phyloP scores from a whole-genome alignment of 2,888 invertebrate species.

The Diaperis boleti region DNA sequence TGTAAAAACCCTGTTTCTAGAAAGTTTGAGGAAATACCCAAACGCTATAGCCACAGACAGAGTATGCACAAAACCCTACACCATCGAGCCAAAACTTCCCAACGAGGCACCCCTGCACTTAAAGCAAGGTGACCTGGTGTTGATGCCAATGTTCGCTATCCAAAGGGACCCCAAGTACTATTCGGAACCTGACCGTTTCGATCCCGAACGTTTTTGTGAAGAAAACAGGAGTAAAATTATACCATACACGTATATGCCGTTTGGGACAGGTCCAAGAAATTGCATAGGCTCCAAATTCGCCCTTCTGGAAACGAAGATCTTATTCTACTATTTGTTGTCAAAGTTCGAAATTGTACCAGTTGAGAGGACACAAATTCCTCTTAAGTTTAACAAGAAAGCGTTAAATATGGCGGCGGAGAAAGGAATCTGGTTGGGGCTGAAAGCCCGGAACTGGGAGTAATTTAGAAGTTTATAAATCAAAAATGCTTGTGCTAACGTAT shows the following conservation, averaged over 20 bases:
- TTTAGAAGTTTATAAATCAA: too few relatives aligned
- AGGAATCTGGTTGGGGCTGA: slow-evolving; percentile 56
- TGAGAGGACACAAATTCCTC: slow-evolving; percentile 54
- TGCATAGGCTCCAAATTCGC: slow-evolving; percentile 70
- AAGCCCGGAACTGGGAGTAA: too few relatives aligned
- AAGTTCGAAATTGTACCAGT: slow-evolving; percentile 53
- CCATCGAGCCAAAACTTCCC: slow-evolving; percentile 44
- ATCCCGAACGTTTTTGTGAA: slow-evolving; percentile 65
- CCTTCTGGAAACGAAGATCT: slow-evolving; percentile 53
- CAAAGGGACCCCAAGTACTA: slow-evolving; percentile 56
- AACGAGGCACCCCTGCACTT: slow-evolving; percentile 46
- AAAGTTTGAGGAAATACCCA: slow-evolving; percentile 26
- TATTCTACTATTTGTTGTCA: slow-evolving; percentile 52
- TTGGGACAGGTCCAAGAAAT: slow-evolving; percentile 71
- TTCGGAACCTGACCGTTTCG: slow-evolving; percentile 58
- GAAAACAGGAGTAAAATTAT: slow-evolving; percentile 69
- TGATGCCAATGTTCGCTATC: slow-evolving; percentile 52
- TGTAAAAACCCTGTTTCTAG: slow-evolving; percentile 57
- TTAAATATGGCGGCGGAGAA: slow-evolving; percentile 49
- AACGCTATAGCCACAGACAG: slow-evolving; percentile 39
- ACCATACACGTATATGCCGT: slow-evolving; percentile 62
- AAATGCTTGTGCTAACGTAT: too few relatives aligned
- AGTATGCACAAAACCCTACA: slow-evolving; percentile 49
- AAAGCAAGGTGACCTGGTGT: slow-evolving; percentile 43
- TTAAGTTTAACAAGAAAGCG: slow-evolving; percentile 46